Base-by-base conservation (phyloP, 2,888 invertebrate species). In the Margaritifera margaritifera region DNA sequence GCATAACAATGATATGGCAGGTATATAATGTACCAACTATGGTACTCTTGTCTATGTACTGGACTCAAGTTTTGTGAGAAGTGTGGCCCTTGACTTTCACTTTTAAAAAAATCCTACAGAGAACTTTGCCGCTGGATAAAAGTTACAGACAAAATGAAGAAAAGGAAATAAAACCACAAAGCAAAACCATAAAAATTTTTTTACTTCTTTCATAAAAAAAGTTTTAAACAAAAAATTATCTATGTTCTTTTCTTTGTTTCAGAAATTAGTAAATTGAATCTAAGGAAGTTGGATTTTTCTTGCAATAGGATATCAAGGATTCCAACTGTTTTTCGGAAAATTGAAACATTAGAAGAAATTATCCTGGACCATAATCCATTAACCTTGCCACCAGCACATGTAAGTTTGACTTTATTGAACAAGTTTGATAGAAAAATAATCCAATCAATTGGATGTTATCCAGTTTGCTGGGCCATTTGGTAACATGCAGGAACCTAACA, bases 361-460 rank as follows among this genome's bases (percentile, higher is more conserved):
- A 92, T 93, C 85, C 91, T 97, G 84, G 94, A 95, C 86, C 94
- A 96, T 90, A 98, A 98, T 91, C 97, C 98, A 52, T 92, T 98
- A 64, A 95, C 95, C 77, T 94, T 95, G 81, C 98, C 98, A 76
- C 97, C 97, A 75, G 95, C 96, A 79, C 94, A 95, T 90, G 96
- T 97, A 92, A 94, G 94, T 91, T 64, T 52, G n/a, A 56, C 22
- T 54, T 69, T 6, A 11, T 58, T n/a, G 18, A 19, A 2, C 42
- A 11, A 11, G 42, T 8, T 42, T 42, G 42, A 42, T n/a, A n/a
- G n/a, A n/a, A n/a, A n/a, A 15, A 42, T 42, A 11, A 42, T 42
- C 11, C 2, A 42, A 42, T 42, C 42, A 15, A 15, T 42, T 42
- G 2, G 4, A 15, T 11, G 42, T 42, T 42, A 42, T 42, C 42